Conservation (phyloP, 35 echinoderm and acorn worm genomes). For the Holothuria glaberrima region DNA sequence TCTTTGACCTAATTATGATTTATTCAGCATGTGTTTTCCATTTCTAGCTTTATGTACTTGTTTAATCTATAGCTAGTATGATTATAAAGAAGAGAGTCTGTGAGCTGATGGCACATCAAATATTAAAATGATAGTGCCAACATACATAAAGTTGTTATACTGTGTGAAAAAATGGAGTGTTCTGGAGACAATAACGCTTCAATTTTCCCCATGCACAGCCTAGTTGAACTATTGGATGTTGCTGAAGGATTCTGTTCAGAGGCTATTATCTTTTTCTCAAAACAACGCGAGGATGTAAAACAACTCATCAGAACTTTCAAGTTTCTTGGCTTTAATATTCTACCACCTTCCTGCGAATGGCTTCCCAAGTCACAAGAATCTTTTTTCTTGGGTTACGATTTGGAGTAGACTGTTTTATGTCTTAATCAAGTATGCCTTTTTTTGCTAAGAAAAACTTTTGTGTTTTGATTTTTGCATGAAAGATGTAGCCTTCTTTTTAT, state of each 20-base stretch:
- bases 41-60: too few species aligned
- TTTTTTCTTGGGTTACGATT: slow-evolving; percentile 42
- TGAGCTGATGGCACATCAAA: too few species aligned
- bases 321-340: slow-evolving; percentile 33
- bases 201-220: slow-evolving; percentile 36
- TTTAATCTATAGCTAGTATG: too few species aligned
- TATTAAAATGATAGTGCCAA: too few species aligned
- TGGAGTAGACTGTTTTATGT: slow-evolving; percentile 1
- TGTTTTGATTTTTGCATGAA: too few species aligned
- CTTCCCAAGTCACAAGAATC: slow-evolving; percentile 11
- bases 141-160: too few species aligned
- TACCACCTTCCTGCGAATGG: slow-evolving; percentile 28
- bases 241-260: slow-evolving; percentile 86
- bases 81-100: too few species aligned
- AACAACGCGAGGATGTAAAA: slow-evolving; percentile 46
- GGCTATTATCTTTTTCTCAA: slow-evolving; percentile 79
- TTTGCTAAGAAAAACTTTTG: too few species aligned
- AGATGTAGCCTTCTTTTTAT: too few species aligned
- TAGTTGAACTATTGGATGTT: slow-evolving; percentile 86
- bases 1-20: too few species aligned
- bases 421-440: background rate
- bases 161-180: too few species aligned
- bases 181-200: background rate
- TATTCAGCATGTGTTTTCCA: too few species aligned
- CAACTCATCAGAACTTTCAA: slow-evolving; percentile 43